Evolutionary conservation across 2,888 invertebrate genomes (phyloP).

Genomic region (Leistus spinibarbis): DNA sequence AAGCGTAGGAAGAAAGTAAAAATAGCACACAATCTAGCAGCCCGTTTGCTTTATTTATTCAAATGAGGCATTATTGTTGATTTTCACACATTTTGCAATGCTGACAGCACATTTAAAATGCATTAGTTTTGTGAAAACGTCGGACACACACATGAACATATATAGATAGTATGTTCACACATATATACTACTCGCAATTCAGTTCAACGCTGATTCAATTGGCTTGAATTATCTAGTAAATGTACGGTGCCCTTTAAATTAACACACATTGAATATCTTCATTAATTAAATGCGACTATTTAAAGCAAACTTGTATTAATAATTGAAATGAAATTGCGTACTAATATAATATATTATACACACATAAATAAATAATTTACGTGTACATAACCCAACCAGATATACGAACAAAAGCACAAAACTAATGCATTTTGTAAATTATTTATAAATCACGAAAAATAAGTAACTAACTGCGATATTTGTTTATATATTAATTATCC

Average conservation of each 20-base stretch:
- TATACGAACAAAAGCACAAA: no score
- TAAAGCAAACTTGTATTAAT: not conserved
- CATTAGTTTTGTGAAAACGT: conserved; percentile 26
- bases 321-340: not conserved
- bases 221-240: not conserved
- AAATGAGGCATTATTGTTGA: conserved; percentile 38
- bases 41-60: conserved; percentile 29
- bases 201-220: not conserved
- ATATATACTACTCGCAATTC: not conserved
- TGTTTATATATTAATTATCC: no score
- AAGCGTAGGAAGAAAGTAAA: not conserved
- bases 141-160: not conserved
- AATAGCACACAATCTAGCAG: conserved; percentile 22
- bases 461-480: no score
- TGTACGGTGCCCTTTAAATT: not conserved
- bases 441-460: no score
- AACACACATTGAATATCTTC: not conserved
- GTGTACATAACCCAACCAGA: no score
- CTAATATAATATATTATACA: no score
- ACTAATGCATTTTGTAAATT: no score
- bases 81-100: conserved; percentile 32
- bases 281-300: not conserved
- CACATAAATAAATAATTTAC: no score
- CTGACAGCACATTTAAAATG: conserved; percentile 38
- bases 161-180: no score